Evolutionary conservation across 53 echinoderm and acorn worm genomes (phyloP), one percentile per base, ranked within the genome.

Genomic region (Patiria pectinifera): DNA sequence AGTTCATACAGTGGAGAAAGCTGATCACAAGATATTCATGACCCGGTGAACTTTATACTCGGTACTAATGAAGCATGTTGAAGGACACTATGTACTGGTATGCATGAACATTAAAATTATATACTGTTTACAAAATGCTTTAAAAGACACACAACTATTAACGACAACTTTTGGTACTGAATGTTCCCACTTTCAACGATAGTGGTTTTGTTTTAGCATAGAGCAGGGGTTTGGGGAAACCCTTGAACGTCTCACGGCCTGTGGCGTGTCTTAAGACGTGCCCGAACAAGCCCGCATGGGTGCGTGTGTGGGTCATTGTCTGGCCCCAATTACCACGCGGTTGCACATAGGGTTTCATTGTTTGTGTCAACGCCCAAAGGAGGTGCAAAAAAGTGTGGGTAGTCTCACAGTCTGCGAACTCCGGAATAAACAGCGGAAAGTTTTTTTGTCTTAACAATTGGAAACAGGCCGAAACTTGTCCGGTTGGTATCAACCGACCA

Each of bases 231-330:
- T n/a, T 71, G 11, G 19, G 71, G 21, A 71, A 71, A 71, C 71
- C 19, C 71, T 71, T 71, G 21, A 19, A 35, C 35, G 35, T 35
- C 35, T 35, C 35, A 35, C 35, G 86, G 70, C 12, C 71, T 0
- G 53, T 76, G 87, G 76, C 59, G 62, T n/a, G 78, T 78, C 77
- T 87, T 78, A 59, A 87, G 87, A 76, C 87, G 35, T 87, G 87
- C 87, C 87, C 77, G 59, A 45, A 87, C 87, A 87, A 78, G 87
- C 71, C 61, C 62, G 45, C 22, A n/a, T 47, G 60, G 49, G 59
- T 43, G 24, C 25, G 14, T 46, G 49, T 13, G 11, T 13, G n/a
- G 48, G 80, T 4, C 12, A 79, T 79, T 79, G 45, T 86, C 71
- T 24, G 49, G 25, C 58, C 59, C 44, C 62, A 76, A 87, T 78